Evolutionary conservation across 2,888 invertebrate genomes (phyloP).

Genomic region (Rotaria sp.): DNA sequence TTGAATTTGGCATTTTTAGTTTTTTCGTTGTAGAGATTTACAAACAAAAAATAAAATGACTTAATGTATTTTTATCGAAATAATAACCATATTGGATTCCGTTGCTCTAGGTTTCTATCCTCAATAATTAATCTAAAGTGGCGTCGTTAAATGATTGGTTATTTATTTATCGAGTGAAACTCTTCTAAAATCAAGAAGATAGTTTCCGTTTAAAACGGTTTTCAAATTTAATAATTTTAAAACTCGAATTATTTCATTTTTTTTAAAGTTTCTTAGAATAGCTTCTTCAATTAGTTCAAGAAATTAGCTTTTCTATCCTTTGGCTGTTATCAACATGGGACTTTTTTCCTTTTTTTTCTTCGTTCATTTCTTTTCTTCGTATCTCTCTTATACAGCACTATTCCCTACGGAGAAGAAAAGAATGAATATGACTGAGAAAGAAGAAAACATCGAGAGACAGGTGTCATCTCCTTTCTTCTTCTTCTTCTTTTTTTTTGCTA

Average conservation of each 20-base stretch:
- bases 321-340: background rate
- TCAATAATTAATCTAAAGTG: background rate
- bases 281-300: background rate
- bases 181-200: background rate
- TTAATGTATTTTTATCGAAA: background rate
- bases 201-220: background rate
- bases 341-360: background rate
- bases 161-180: background rate
- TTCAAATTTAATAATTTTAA: background rate
- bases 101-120: background rate
- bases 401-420: background rate
- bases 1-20: background rate
- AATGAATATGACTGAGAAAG: background rate
- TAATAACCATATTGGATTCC: background rate
- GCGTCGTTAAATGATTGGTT: background rate
- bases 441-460: conserved; percentile 5
- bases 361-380: conserved; percentile 6
- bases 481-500: too few species aligned
- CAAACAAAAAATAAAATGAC: background rate
- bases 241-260: background rate
- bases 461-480: background rate
- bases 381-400: background rate
- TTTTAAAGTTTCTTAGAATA: background rate
- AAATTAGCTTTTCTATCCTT: background rate
- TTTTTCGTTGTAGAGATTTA: background rate